A percentile compares a stretch with the other conserved stretches of the same genome.
These are phyloP conservation scores for Astyanax mexicanus DNA, from an alignment of 2,797 vertebrate genomes.

Conservation along the genomic window DNA sequence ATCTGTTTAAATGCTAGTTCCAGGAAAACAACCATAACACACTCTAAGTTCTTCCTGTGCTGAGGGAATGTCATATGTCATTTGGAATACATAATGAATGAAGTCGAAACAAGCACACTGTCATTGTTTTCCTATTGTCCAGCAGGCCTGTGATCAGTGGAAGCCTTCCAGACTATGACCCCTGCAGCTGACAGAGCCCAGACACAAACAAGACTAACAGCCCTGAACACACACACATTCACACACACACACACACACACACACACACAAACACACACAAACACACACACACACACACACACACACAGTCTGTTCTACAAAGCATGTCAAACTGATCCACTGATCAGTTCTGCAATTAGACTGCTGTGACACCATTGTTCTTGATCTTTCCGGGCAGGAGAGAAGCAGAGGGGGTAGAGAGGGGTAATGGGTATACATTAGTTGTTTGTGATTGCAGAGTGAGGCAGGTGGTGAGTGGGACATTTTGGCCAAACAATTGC, in stretches of 20 bases:
- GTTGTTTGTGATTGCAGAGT: slow-evolving; percentile 9
- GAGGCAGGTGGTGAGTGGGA: slow-evolving; percentile 13
- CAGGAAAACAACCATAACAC: neutral
- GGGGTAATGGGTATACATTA: slow-evolving; percentile 29
- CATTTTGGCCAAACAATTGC: slow-evolving; percentile 5
- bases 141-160: slow-evolving; percentile 45
- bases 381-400: slow-evolving; percentile 10
- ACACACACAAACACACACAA: slow-evolving; percentile 31
- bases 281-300: slow-evolving; percentile 33
- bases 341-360: slow-evolving; percentile 45
- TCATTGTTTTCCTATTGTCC: slow-evolving; percentile 46
- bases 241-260: slow-evolving; percentile 31
- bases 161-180: slow-evolving; percentile 45
- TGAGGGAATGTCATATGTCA: slow-evolving; percentile 1
- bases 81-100: slow-evolving; percentile 34
- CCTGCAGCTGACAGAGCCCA: slow-evolving; percentile 42
- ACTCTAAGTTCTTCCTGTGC: neutral
- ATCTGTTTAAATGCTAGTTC: no score
- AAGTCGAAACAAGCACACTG: slow-evolving; percentile 10
- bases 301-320: slow-evolving; percentile 49
- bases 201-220: slow-evolving; percentile 49
- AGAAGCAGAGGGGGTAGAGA: slow-evolving; percentile 23
- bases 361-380: slow-evolving; percentile 39
- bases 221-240: slow-evolving; percentile 38
- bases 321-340: slow-evolving; percentile 60